A percentile compares a stretch with the other conserved stretches of the same genome.
phyloP scores from a whole-genome alignment of 2,113 vertebrate genomes.

The Haemorhous mexicanus region DNA sequence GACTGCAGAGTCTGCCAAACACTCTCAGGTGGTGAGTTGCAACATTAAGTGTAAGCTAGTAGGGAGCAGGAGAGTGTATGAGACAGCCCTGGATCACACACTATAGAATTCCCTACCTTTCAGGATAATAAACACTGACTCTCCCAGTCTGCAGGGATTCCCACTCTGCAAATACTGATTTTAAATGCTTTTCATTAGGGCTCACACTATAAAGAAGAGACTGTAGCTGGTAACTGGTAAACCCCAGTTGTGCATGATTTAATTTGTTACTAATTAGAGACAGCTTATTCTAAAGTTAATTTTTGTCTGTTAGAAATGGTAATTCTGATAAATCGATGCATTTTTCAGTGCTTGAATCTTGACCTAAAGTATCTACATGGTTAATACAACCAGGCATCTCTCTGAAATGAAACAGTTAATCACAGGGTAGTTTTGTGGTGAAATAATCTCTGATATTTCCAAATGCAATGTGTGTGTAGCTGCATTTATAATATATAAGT shows the following conservation, averaged over 20 bases:
- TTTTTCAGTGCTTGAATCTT: conserved; percentile 23
- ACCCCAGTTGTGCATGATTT: neutral
- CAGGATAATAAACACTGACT: neutral
- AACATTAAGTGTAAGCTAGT: neutral
- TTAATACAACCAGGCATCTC: neutral
- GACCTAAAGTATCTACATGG: conserved; percentile 17
- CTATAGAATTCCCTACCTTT: neutral
- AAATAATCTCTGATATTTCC: conserved; percentile 61
- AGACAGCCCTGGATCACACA: neutral
- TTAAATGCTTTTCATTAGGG: neutral
- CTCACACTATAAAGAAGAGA: neutral
- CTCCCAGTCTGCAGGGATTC: neutral
- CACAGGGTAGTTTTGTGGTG: neutral
- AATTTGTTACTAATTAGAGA: conserved; percentile 33
- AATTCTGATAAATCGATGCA: conserved; percentile 47
- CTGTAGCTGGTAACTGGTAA: neutral
- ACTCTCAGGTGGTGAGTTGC: too few relatives aligned
- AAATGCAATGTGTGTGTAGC: neutral
- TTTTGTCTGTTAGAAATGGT: conserved; percentile 30
- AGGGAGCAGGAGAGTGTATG: neutral
- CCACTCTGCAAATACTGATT: neutral
- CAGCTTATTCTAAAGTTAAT: conserved; percentile 9
- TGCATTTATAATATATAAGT: neutral
- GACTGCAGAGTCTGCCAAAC: neutral
- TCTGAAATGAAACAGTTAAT: conserved; percentile 54